phyloP scores from a whole-genome alignment of 2,797 vertebrate genomes.

The Neopelma chrysocephalum region DNA sequence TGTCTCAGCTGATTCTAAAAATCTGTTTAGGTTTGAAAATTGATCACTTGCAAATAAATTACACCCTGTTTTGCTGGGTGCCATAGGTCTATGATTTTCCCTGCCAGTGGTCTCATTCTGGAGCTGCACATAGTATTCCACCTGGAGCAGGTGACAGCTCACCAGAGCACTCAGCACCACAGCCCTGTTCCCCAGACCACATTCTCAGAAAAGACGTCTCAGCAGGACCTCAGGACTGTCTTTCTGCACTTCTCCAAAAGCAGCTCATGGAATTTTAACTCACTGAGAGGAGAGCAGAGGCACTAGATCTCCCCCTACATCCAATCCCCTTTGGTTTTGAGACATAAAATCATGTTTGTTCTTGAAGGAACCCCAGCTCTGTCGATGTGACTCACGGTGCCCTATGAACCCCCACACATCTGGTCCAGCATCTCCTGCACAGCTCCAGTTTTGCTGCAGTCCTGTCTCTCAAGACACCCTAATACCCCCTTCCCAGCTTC shows the following conservation, averaged over 20 bases:
- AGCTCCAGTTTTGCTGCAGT: background rate
- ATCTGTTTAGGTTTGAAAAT: background rate
- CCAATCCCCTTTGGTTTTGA: background rate
- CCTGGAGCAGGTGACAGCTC: background rate
- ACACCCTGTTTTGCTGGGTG: background rate
- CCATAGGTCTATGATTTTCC: background rate
- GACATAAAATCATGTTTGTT: background rate
- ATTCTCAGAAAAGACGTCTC: background rate
- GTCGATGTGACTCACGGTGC: accelerated
- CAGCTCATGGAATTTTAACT: background rate
- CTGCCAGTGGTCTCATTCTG: background rate
- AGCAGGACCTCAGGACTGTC: background rate
- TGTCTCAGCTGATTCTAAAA: background rate
- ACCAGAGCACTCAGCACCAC: background rate
- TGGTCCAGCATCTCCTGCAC: background rate
- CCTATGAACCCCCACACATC: background rate
- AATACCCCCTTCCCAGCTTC: background rate
- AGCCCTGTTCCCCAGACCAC: background rate
- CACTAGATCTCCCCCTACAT: background rate
- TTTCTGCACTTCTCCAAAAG: background rate
- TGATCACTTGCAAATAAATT: background rate
- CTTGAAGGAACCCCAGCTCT: background rate
- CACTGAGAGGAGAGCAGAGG: background rate
- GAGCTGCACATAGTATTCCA: background rate
- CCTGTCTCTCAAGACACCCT: background rate